Conservation (phyloP, 2,797 vertebrate genomes). For the Cirrhinus mrigala region DNA sequence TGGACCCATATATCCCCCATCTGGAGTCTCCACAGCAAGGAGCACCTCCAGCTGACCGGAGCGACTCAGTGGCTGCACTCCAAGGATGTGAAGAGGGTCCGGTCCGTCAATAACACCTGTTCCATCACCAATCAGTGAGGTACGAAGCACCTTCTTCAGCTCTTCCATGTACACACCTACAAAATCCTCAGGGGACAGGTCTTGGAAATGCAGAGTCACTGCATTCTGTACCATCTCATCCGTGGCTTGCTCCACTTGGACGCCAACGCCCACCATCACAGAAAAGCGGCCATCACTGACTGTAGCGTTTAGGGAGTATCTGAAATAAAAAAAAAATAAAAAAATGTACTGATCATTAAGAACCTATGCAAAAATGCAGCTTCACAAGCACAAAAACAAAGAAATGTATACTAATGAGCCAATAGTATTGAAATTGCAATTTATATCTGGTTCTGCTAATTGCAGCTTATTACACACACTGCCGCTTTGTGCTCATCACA, state of each 20-base stretch:
- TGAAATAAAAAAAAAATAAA: conserved; percentile 60
- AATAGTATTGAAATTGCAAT: not conserved
- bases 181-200: conserved; percentile 91
- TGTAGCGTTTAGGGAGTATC: conserved; percentile 90
- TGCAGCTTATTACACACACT: not conserved
- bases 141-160: conserved; percentile 85
- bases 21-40: conserved; percentile 86
- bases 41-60: conserved; percentile 84
- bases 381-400: not conserved
- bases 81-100: conserved; percentile 87
- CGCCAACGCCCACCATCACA: conserved; percentile 88
- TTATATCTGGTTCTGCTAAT: not conserved
- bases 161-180: conserved; percentile 89
- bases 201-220: conserved; percentile 84
- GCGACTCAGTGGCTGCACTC: conserved; percentile 84
- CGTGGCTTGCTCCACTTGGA: conserved; percentile 89
- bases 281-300: conserved; percentile 96
- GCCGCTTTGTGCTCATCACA: too few species aligned
- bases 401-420: not conserved
- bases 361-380: not conserved
- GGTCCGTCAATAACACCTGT: conserved; percentile 71
- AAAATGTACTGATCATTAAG: not conserved
- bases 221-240: conserved; percentile 87
- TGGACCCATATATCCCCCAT: conserved; percentile 76
- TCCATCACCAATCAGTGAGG: conserved; percentile 74